Conservation (phyloP, 2,888 invertebrate species). For the Phengaris alcon region DNA sequence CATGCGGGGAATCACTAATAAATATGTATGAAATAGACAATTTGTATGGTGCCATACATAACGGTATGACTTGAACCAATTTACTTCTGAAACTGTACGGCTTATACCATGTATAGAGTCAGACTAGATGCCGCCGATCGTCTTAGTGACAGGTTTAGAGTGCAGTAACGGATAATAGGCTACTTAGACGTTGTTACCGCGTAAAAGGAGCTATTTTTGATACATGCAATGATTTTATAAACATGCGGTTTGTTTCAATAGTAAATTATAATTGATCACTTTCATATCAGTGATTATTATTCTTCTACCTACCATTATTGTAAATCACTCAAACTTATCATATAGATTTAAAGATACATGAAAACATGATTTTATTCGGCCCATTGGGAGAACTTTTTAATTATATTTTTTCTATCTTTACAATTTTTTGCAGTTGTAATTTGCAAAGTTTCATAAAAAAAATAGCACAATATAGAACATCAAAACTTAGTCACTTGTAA, state of each 20-base stretch:
- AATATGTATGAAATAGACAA: conserved; percentile 67
- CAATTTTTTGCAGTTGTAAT: too few relatives aligned
- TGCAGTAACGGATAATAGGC: conserved; percentile 34
- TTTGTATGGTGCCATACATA: conserved; percentile 35
- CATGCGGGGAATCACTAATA: conserved; percentile 60
- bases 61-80: conserved; percentile 47
- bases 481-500: background rate
- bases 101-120: conserved; percentile 13
- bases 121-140: conserved; percentile 29
- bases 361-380: too few relatives aligned
- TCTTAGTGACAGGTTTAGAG: conserved; percentile 36
- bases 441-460: too few relatives aligned
- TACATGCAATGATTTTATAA: background rate
- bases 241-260: background rate
- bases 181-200: conserved; percentile 29
- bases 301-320: too few relatives aligned
- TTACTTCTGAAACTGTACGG: conserved; percentile 51
- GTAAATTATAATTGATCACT: too few relatives aligned
- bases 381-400: too few relatives aligned
- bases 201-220: conserved; percentile 27
- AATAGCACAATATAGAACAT: background rate
- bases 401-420: too few relatives aligned
- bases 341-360: too few relatives aligned
- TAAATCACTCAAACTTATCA: too few relatives aligned
- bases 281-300: background rate